phyloP scores from a whole-genome alignment of 2,888 invertebrate species.

The Acrocera orbiculus region DNA sequence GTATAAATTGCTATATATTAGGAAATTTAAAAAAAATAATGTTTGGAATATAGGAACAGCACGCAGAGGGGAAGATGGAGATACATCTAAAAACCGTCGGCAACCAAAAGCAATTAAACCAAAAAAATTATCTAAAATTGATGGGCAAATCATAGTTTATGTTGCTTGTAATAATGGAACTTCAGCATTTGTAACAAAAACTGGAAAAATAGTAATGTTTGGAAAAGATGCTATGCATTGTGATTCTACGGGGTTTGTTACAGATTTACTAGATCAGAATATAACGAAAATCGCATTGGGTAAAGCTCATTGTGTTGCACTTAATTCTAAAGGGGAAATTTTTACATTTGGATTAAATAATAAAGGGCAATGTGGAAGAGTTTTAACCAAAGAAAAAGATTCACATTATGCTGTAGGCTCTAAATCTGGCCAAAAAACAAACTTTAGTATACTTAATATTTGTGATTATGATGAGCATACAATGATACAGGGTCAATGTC shows the following conservation, averaged over 20 bases:
- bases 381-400: conserved; percentile 47
- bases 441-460: conserved; percentile 26
- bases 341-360: conserved; percentile 96
- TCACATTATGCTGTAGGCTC: conserved; percentile 24
- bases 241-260: conserved; percentile 55
- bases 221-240: conserved; percentile 84
- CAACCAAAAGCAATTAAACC: conserved; percentile 84
- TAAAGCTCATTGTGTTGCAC: conserved; percentile 86
- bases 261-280: conserved; percentile 53
- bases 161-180: conserved; percentile 91
- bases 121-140: conserved; percentile 79
- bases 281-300: conserved; percentile 68
- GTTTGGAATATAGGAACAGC: conserved; percentile 48
- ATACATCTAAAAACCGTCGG: conserved; percentile 57
- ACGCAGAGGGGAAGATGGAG: conserved; percentile 85
- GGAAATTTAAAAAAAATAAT: neutral
- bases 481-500: conserved; percentile 30
- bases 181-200: conserved; percentile 77
- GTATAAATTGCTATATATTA: conserved; percentile 14
- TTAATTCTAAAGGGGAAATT: conserved; percentile 75
- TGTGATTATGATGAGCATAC: conserved; percentile 38
- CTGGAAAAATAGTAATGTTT: conserved; percentile 81
- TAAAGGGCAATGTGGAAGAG: conserved; percentile 91
- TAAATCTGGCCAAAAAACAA: conserved; percentile 14
- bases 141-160: conserved; percentile 62